Conservation (phyloP, 2,113 vertebrate species). For the Apistogramma diplotaenia region DNA sequence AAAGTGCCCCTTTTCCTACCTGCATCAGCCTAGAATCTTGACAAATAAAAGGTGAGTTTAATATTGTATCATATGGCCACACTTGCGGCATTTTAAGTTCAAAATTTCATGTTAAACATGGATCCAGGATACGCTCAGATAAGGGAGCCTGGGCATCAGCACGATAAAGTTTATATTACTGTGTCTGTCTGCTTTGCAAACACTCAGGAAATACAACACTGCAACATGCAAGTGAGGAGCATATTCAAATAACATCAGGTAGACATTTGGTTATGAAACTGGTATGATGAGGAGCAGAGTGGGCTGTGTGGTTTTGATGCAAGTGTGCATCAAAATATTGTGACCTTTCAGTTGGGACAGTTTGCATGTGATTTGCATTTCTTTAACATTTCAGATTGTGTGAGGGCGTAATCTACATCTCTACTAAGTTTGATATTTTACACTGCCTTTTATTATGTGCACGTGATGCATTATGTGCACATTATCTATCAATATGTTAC, state of each 20-base stretch:
- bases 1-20: background rate
- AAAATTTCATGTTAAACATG: background rate
- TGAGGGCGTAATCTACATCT: background rate
- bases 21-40: background rate
- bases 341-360: slow-evolving; percentile 50
- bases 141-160: background rate
- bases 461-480: background rate
- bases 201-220: slow-evolving; percentile 19
- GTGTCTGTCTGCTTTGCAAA: slow-evolving; percentile 1
- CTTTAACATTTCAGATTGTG: slow-evolving; percentile 40
- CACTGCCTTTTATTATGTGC: slow-evolving; percentile 9
- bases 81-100: background rate
- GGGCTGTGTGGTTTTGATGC: slow-evolving; percentile 34
- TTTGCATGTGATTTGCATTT: slow-evolving; percentile 65
- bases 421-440: slow-evolving; percentile 6
- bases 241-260: slow-evolving; percentile 30
- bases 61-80: background rate
- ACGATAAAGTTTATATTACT: slow-evolving; percentile 2
- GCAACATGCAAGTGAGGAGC: background rate
- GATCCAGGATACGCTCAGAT: background rate
- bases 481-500: background rate
- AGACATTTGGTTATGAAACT: slow-evolving; percentile 39
- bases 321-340: slow-evolving; percentile 42
- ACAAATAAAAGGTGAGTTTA: background rate
- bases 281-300: slow-evolving; percentile 10